Base-by-base conservation (phyloP, 2,797 vertebrate genomes). In the Malurus splendens region DNA sequence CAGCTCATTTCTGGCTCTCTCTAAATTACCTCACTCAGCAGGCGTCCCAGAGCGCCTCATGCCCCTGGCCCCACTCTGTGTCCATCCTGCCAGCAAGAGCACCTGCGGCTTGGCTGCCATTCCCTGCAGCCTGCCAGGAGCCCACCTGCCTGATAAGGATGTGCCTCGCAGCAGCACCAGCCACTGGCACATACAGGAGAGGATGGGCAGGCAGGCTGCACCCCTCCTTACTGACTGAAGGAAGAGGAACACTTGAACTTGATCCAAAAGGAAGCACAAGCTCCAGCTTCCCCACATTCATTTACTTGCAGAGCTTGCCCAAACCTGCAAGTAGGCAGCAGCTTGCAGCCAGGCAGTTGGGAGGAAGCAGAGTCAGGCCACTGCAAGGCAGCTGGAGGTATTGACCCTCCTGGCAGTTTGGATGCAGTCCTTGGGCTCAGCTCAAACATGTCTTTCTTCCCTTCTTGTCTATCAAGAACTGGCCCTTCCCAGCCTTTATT, bases 351-450 rank as follows among this genome's bases (percentile, higher is more conserved):
- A 93, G 64, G 80, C 82, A 66, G 36, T 27, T 89, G 71, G 81
- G 60, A 84, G 70, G 83, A 94, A 89, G 64, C 33, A 68, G 62
- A 86, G 41, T 73, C 88, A 87, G 86, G 87, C 92, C 80, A 94
- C 30, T 10, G 9, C 86, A 89, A 94, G 74, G 56, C 71, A 94
- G 50, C 52, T 89, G 71, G 45, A 90, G 71, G 39, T 90, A 57
- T 54, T 93, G 87, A 79, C 77, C 82, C 91, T 93, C 68, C 82
- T 88, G 86, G 93, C 91, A 88, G 84, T 84, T 93, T 94, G 82
- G 95, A 95, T 94, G 75, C 78, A 93, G 93, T 93, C 90, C 52
- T 9, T 64, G 54, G 60, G 73, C 71, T 86, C 82, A 82, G 89
- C 70, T 93, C 82, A 70, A 90, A 90, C 86, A 82, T 24, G 72